phyloP scores from a whole-genome alignment of 2,113 vertebrate genomes.

The Forbesichthys agassizii region DNA sequence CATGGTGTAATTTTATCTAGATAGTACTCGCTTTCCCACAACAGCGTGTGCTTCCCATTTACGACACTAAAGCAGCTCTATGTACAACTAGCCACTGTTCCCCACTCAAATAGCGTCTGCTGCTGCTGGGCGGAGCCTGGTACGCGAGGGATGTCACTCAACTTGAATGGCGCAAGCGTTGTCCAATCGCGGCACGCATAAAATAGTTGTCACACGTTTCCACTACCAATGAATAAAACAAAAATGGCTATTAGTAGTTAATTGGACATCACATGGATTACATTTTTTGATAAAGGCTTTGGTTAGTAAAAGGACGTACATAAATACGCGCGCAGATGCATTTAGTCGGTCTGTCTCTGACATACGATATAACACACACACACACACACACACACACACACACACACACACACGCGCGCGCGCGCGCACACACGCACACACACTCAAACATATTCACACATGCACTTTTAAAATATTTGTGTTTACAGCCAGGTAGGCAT shows the following conservation, averaged over 20 bases:
- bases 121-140: conserved; percentile 51
- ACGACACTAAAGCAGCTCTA: conserved; percentile 77
- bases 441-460: background rate
- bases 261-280: conserved; percentile 23
- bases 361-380: background rate
- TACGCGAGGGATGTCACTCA: conserved; percentile 71
- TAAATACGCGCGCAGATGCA: background rate
- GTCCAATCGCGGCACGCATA: conserved; percentile 57
- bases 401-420: background rate
- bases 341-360: background rate
- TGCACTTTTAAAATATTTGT: background rate
- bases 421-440: background rate
- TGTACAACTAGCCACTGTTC: conserved; percentile 79
- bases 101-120: conserved; percentile 88
- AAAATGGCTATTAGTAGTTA: background rate
- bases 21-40: conserved; percentile 68
- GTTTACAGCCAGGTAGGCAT: too few species aligned
- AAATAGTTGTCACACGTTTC: background rate
- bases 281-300: conserved; percentile 21
- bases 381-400: background rate
- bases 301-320: conserved; percentile 5
- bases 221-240: conserved; percentile 43
- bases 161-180: conserved; percentile 44
- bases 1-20: conserved; percentile 81
- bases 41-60: conserved; percentile 72